Percentiles rank a stretch among this genome's conserved stretches.
Conservation (phyloP, 2,113 vertebrate genomes). For the Tympanuchus pallidicinctus region DNA sequence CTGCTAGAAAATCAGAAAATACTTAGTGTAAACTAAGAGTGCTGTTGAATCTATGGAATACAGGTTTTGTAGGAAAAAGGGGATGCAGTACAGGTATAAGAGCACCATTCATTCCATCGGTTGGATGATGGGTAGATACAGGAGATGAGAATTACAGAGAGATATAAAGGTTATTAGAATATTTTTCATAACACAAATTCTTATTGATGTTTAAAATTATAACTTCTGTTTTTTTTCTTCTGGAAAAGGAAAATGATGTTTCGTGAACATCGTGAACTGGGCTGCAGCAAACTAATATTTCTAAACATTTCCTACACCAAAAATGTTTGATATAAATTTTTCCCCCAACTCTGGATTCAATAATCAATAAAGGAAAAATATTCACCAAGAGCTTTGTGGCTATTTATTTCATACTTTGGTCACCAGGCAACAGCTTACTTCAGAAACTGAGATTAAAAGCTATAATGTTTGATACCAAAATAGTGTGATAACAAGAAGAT, state of each 20-base stretch:
- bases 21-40: neutral
- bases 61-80: neutral
- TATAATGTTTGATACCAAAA: neutral
- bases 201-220: neutral
- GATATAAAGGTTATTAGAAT: neutral
- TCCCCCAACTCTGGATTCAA: neutral
- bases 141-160: neutral
- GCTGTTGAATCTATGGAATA: neutral
- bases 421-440: neutral
- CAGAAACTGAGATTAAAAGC: neutral
- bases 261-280: neutral
- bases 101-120: neutral
- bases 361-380: slow-evolving; percentile 9
- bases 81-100: fast-evolving
- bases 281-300: neutral
- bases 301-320: neutral
- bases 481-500: slow-evolving; percentile 1
- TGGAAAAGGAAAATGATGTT: neutral
- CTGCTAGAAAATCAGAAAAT: neutral
- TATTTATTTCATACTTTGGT: slow-evolving; percentile 50
- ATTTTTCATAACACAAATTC: neutral
- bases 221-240: neutral
- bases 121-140: neutral
- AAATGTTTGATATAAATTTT: neutral
- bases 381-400: neutral